These are phyloP conservation scores for Tinea trinotella DNA, from an alignment of 2,888 invertebrate genomes.

Conservation along the genomic window DNA sequence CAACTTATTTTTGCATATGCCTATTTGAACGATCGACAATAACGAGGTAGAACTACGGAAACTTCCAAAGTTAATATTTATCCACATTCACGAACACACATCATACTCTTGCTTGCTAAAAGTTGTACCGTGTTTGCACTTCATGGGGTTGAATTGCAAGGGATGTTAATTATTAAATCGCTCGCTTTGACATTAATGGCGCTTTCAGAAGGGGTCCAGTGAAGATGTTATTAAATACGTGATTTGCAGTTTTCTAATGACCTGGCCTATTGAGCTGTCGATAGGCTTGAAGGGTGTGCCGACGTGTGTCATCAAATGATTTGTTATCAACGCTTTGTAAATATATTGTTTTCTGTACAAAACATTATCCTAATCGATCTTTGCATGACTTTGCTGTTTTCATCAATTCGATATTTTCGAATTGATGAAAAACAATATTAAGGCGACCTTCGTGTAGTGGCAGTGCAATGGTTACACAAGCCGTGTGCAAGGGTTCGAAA, in stretches of 20 bases:
- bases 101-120: neutral
- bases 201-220: slow-evolving; percentile 51
- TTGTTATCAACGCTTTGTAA: slow-evolving; percentile 1
- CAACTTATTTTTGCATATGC: neutral
- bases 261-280: slow-evolving; percentile 22
- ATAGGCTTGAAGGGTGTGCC: slow-evolving; percentile 5
- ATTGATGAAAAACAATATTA: too few relatives aligned
- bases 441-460: too few relatives aligned
- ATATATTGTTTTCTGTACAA: slow-evolving; percentile 5
- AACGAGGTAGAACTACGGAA: neutral
- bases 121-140: slow-evolving; percentile 13
- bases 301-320: slow-evolving; percentile 5
- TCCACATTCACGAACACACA: neutral
- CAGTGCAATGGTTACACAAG: too few relatives aligned
- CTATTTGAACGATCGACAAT: neutral
- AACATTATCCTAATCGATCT: slow-evolving; percentile 1
- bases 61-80: slow-evolving; percentile 1
- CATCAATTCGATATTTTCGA: too few relatives aligned
- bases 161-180: slow-evolving; percentile 19
- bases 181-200: slow-evolving; percentile 60
- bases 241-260: slow-evolving; percentile 67
- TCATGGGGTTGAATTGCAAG: slow-evolving; percentile 9
- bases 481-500: too few relatives aligned
- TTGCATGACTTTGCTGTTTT: slow-evolving; percentile 2
- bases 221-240: slow-evolving; percentile 65